Base-by-base conservation (phyloP, 2,113 vertebrate species). In the Microcebus jonahi region DNA sequence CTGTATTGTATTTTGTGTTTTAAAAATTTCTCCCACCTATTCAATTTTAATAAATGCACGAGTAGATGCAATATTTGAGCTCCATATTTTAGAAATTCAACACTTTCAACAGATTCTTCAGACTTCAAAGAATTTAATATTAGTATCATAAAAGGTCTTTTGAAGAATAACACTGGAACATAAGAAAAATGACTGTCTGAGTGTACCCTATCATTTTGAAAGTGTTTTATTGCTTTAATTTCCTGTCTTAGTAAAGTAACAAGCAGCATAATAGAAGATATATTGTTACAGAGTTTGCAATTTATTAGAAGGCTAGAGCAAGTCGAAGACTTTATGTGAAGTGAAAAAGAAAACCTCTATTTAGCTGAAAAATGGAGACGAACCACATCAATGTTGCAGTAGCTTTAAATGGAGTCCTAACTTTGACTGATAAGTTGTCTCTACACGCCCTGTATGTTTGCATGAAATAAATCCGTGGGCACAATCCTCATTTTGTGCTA, bases 221-320 rank as follows among this genome's bases (percentile, higher is more conserved):
- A 98, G 98, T 98, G 98, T 99, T 99, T 99, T 99, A 99, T 99
- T 98, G 98, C 98, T 98, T 99, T 99, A 99, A 99, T 99, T 99
- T 99, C 98, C 99, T 99, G 98, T 98, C 98, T 98, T 99, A 98
- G 98, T 98, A 98, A 98, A 98, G 98, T 99, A 99, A 99, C 98
- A 99, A 98, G 98, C 5, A 0, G 96, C 97, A 98, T 98, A 99
- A 98, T 98, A 98, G 98, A 98, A 98, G 98, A 99, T 98, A 98
- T 97, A 99, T 98, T 98, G 97, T 98, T 98, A 98, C 94, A 96
- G 97, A 98, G 96, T 98, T 98, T 97, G 97, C 98, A 98, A 98
- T 98, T 98, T 98, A 98, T 98, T 99, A 98, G 98, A 93, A 97
- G 94, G 70, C 95, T 97, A 96, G 96, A 98, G 97, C 95, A 98